Conservation (phyloP, 2,888 invertebrate species). For the Carabus problematicus region DNA sequence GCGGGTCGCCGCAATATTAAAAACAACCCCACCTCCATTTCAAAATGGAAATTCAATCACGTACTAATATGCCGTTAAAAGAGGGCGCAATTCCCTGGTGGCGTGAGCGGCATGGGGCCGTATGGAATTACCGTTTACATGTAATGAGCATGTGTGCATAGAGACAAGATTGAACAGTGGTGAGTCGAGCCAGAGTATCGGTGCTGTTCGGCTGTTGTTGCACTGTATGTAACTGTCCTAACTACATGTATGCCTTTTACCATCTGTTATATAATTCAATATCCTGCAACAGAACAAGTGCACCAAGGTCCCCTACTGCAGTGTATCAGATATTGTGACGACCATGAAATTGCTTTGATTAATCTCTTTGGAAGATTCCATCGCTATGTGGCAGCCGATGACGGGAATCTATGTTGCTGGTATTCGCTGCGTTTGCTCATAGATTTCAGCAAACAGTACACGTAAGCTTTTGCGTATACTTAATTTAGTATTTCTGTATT, state of each 20-base stretch:
- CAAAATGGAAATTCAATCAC: conserved; percentile 56
- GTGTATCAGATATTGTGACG: conserved; percentile 25
- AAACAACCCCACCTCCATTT: conserved; percentile 50
- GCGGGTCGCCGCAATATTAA: conserved; percentile 46
- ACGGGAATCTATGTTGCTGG: conserved; percentile 38
- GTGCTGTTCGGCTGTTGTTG: conserved; percentile 23
- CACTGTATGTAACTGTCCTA: conserved; percentile 18
- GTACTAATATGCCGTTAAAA: conserved; percentile 55
- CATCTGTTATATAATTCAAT: conserved; percentile 51
- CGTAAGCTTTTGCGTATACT: too few relatives aligned
- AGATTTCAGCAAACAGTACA: too few relatives aligned
- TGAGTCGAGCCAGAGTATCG: too few relatives aligned
- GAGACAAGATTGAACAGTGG: not conserved
- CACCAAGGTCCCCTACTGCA: not conserved
- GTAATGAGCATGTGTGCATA: conserved; percentile 27
- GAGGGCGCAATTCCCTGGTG: conserved; percentile 55
- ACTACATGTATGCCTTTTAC: conserved; percentile 34
- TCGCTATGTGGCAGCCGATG: conserved; percentile 38
- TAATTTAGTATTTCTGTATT: too few relatives aligned
- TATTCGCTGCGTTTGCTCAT: too few relatives aligned
- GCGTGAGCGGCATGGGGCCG: conserved; percentile 51
- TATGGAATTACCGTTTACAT: conserved; percentile 52
- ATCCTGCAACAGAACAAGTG: conserved; percentile 44
- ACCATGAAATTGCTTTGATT: conserved; percentile 53
- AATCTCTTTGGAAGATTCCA: conserved; percentile 51